phyloP scores from a whole-genome alignment of 2,113 vertebrate genomes.

The Anhinga rufa region DNA sequence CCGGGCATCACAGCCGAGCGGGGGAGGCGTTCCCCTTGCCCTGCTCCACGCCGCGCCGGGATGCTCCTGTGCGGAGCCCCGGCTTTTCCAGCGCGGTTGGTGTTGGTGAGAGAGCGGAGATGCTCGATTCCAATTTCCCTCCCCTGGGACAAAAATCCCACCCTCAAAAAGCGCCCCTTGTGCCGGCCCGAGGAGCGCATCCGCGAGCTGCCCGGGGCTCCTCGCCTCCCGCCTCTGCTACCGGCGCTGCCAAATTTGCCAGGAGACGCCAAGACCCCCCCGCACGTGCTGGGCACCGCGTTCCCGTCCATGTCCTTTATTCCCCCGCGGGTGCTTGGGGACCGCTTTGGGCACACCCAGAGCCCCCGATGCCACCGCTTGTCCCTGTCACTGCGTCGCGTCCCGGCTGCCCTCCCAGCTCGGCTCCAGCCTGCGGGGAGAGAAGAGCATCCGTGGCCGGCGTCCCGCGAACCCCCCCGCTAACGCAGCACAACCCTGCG shows the following conservation, averaged over 20 bases:
- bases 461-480: fast-evolving
- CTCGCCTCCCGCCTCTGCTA: neutral
- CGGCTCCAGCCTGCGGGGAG: neutral
- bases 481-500: too few relatives aligned
- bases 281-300: fast-evolving
- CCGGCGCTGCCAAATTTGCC: neutral
- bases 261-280: fast-evolving
- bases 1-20: neutral
- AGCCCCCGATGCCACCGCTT: fast-evolving
- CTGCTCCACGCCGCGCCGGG: fast-evolving
- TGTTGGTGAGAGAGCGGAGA: neutral
- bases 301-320: neutral
- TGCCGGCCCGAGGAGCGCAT: neutral
- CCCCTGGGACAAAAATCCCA: neutral
- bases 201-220: neutral
- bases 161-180: neutral
- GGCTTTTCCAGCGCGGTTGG: neutral
- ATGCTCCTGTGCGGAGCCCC: fast-evolving
- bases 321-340: neutral
- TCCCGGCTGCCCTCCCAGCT: neutral
- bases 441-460: neutral
- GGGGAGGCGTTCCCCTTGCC: neutral
- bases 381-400: fast-evolving
- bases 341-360: fast-evolving
- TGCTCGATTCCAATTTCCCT: neutral